Evolutionary conservation across 2,888 invertebrate species (phyloP).

Genomic region (Phyllotreta cruciferae): DNA sequence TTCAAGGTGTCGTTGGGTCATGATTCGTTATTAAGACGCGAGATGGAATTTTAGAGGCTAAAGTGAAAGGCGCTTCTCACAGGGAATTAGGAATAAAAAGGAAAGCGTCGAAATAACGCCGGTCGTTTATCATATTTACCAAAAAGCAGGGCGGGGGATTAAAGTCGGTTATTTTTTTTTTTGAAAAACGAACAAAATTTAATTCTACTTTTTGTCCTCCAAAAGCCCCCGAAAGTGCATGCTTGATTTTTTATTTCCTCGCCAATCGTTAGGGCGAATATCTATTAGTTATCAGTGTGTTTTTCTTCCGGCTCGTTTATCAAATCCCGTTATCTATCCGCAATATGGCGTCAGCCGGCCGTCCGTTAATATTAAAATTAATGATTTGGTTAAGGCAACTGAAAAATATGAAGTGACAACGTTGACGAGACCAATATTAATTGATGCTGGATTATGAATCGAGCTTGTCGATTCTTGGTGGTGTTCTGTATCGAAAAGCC

Average conservation of each 20-base stretch:
- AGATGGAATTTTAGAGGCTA: slow-evolving; percentile 12
- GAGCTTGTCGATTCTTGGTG: slow-evolving; percentile 8
- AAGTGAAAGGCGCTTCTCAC: slow-evolving; percentile 5
- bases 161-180: no score
- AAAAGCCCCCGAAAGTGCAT: no score
- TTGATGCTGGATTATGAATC: slow-evolving; percentile 14
- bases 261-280: not conserved
- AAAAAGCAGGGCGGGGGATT: not conserved
- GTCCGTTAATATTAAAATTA: slow-evolving; percentile 40
- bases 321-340: slow-evolving; percentile 34
- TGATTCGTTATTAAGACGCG: slow-evolving; percentile 16
- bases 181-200: no score
- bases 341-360: slow-evolving; percentile 33
- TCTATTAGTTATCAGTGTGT: slow-evolving; percentile 30
- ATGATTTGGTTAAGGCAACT: slow-evolving; percentile 33
- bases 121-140: slow-evolving; percentile 8
- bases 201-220: no score
- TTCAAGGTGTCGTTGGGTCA: slow-evolving; percentile 14
- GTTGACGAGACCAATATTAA: slow-evolving; percentile 25
- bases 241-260: no score
- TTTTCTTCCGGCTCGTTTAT: slow-evolving; percentile 36
- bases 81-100: slow-evolving; percentile 11
- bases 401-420: slow-evolving; percentile 27
- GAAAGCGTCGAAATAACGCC: not conserved
- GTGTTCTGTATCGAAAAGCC: no score